phyloP scores from a whole-genome alignment of 2,888 invertebrate species.

The Loripinus fragilis region DNA sequence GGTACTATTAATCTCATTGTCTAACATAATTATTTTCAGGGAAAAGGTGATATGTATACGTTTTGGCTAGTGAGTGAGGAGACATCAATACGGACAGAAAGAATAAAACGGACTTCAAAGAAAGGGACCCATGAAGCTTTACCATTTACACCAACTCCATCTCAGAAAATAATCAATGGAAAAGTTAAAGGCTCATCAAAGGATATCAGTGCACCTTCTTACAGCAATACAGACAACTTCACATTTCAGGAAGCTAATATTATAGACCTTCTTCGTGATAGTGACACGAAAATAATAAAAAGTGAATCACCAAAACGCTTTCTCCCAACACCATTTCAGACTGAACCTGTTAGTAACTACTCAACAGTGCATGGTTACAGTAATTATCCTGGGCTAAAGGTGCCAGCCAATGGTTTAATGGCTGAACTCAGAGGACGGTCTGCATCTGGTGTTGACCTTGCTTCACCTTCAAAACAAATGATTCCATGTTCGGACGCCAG shows the following conservation, averaged over 20 bases:
- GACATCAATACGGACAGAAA: conserved; percentile 46
- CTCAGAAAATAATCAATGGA: conserved; percentile 18
- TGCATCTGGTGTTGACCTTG: conserved; percentile 37
- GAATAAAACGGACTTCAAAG: conserved; percentile 48
- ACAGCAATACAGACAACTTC: conserved; percentile 35
- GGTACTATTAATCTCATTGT: not conserved
- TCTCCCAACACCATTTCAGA: conserved; percentile 22
- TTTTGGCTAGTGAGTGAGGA: conserved; percentile 83
- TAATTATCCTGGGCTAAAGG: not conserved
- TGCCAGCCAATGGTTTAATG: conserved; percentile 31
- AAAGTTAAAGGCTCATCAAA: conserved; percentile 31
- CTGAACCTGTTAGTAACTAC: not conserved
- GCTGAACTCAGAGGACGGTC: conserved; percentile 25
- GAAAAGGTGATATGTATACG: conserved; percentile 83
- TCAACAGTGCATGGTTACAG: not conserved
- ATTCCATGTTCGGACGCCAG: not conserved
- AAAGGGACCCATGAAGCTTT: conserved; percentile 31
- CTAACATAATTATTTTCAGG: conserved; percentile 71
- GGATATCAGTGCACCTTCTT: conserved; percentile 9
- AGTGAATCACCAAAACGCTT: conserved; percentile 46
- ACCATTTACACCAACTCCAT: conserved; percentile 28
- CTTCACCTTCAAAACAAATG: conserved; percentile 11
- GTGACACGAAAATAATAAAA: conserved; percentile 33
- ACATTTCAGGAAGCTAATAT: conserved; percentile 50
- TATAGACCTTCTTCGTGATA: conserved; percentile 57